Evolutionary conservation across 2,888 invertebrate genomes (phyloP).

Genomic region (Tridacna gigas): DNA sequence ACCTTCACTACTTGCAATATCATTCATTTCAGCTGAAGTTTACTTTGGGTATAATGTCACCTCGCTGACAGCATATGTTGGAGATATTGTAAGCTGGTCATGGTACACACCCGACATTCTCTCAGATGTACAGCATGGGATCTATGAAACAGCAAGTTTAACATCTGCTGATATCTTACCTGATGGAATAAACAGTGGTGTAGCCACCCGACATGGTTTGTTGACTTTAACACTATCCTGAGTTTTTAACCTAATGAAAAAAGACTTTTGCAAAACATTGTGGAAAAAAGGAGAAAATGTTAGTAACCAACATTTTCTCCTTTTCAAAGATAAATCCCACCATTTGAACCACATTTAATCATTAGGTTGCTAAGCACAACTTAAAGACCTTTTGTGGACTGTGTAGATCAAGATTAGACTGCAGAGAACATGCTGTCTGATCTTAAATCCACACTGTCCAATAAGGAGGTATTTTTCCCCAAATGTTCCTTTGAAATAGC

Average conservation of each 20-base stretch:
- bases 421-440: too few relatives aligned
- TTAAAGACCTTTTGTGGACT: too few relatives aligned
- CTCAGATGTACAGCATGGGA: conserved; percentile 45
- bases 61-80: conserved; percentile 42
- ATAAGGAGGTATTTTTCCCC: too few relatives aligned
- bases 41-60: conserved; percentile 67
- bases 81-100: conserved; percentile 64
- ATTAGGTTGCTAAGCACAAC: too few relatives aligned
- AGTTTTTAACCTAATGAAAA: background rate
- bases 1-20: too few relatives aligned
- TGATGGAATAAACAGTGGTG: conserved; percentile 41
- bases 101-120: conserved; percentile 67
- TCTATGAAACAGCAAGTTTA: conserved; percentile 61
- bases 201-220: conserved; percentile 29
- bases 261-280: background rate
- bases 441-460: too few relatives aligned
- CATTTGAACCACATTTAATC: too few relatives aligned
- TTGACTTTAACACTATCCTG: background rate
- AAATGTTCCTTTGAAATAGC: too few relatives aligned
- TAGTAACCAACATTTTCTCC: too few relatives aligned
- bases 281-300: too few relatives aligned
- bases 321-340: too few relatives aligned
- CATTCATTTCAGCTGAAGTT: background rate
- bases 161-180: background rate
- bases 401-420: too few relatives aligned